Evolutionary conservation across 2,113 vertebrate species (phyloP), one percentile per base, ranked within the genome.

Genomic region (Carlito syrichta): DNA sequence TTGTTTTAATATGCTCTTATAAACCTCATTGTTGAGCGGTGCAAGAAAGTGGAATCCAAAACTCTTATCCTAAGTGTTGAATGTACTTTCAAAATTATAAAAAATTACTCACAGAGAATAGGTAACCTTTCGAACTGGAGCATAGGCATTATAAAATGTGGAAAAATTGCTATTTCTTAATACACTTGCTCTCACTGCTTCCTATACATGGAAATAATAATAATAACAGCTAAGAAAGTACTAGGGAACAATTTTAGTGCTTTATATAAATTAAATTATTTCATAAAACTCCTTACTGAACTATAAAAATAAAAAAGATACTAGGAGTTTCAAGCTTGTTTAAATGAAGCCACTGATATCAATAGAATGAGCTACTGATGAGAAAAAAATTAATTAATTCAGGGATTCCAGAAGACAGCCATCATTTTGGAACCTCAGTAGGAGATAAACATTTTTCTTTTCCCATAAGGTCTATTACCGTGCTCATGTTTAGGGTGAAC

Each of bases 221-320:
- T 92, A 54, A 73, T 54, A 78, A 50, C 20, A 32, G 2, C 6
- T 20, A 63, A 50, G 56, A 86, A 92, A 32, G 17, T 71, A 35
- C 11, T 82, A 10, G 60, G 10, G 8, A 85, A 1, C 22, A 79
- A 52, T 88, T 88, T 23, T 19, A 76, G 13, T 68, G 13, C 27
- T 94, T 96, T 43, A 63, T 32, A 63, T 35, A 86, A 68, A 96
- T 48, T 69, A 56, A 74, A n/a, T 66, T 19, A 87, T 54, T 94
- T 93, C 35, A 66, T 45, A 74, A 60, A 40, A 38, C 2, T 73
- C 56, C 73, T 74, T 73, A 74, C 25, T 76, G 50, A 84, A 73
- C 62, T 25, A 38, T 71, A 22, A 60, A 82, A 68, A 92, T 66
- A 35, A 66, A 66, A 35, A 35, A 66, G 14, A 38, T 19, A 60